phyloP scores from a whole-genome alignment of 2,888 invertebrate genomes.

The Smittia aterrima region DNA sequence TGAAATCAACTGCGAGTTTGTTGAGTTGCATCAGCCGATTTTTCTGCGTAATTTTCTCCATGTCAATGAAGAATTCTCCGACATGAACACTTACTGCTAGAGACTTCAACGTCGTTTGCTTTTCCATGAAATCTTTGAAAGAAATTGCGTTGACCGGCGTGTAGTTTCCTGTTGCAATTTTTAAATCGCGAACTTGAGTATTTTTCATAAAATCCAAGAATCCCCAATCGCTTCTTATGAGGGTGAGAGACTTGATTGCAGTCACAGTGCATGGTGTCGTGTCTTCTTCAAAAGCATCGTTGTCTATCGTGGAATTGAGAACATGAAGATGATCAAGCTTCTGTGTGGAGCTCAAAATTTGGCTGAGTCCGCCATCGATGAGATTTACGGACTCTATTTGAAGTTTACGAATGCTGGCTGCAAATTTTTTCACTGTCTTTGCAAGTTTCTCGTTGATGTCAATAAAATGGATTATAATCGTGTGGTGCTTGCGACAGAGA shows the following conservation, averaged over 20 bases:
- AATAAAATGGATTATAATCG: constrained; percentile 10
- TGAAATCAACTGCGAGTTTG: not conserved
- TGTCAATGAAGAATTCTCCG: not conserved
- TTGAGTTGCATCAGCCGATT: not conserved
- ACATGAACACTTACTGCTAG: not conserved
- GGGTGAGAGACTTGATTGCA: not conserved
- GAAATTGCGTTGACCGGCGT: too few relatives aligned
- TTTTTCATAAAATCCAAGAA: not conserved
- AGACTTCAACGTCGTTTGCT: not conserved
- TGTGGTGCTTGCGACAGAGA: not conserved
- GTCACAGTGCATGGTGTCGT: not conserved
- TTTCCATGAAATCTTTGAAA: not conserved
- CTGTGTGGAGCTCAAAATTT: not conserved
- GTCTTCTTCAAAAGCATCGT: not conserved
- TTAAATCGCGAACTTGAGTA: not conserved
- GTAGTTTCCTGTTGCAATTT: not conserved
- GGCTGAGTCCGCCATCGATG: not conserved
- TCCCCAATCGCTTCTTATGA: not conserved
- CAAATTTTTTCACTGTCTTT: not conserved
- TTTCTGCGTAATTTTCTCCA: not conserved
- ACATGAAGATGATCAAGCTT: too few relatives aligned
- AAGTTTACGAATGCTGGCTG: not conserved
- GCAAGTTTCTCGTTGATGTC: not conserved
- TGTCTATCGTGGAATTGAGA: too few relatives aligned
- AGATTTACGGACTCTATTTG: not conserved